A percentile compares a stretch with the other conserved stretches of the same genome.
These are phyloP conservation scores for Ascidia mentula DNA, from an alignment of 23 tunicate genomes.

Conservation along the genomic window DNA sequence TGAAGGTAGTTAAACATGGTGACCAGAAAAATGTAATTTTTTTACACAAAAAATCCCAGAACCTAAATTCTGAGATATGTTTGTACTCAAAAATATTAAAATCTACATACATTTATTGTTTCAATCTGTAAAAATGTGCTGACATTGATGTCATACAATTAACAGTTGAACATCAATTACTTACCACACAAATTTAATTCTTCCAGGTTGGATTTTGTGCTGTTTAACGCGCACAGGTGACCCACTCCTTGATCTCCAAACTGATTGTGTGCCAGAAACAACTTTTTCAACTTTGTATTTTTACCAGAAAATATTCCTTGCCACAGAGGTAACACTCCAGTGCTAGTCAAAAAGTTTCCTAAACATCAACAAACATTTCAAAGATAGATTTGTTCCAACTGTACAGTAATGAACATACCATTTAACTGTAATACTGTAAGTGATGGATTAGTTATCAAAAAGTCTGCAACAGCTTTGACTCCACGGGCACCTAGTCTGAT, in stretches of 20 bases:
- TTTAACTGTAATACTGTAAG: constrained; percentile 12
- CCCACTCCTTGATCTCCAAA: not conserved
- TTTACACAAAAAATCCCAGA: too few relatives aligned
- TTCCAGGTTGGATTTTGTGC: not conserved
- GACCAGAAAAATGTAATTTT: too few relatives aligned
- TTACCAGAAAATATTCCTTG: constrained; percentile 22
- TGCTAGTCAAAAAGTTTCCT: constrained; percentile 24
- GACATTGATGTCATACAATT: too few relatives aligned
- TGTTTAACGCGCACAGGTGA: not conserved
- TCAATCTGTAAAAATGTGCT: too few relatives aligned
- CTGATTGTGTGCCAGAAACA: constrained; percentile 24
- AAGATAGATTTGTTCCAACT: not conserved
- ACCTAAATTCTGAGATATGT: too few relatives aligned
- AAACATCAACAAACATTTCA: not conserved
- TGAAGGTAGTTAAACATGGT: too few relatives aligned
- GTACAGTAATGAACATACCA: not conserved
- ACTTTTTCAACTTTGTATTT: constrained; percentile 14
- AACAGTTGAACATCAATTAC: too few relatives aligned
- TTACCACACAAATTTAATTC: not conserved
- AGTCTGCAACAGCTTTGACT: constrained; percentile 26
- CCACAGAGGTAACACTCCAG: constrained; percentile 32
- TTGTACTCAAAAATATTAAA: too few relatives aligned
- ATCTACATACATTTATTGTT: too few relatives aligned
- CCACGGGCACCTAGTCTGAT: constrained; percentile 20
- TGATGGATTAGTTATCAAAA: constrained; percentile 22